A percentile compares a stretch with the other conserved stretches of the same genome.
Conservation (phyloP, 2,113 vertebrate genomes). For the Triplophysa siluroides region DNA sequence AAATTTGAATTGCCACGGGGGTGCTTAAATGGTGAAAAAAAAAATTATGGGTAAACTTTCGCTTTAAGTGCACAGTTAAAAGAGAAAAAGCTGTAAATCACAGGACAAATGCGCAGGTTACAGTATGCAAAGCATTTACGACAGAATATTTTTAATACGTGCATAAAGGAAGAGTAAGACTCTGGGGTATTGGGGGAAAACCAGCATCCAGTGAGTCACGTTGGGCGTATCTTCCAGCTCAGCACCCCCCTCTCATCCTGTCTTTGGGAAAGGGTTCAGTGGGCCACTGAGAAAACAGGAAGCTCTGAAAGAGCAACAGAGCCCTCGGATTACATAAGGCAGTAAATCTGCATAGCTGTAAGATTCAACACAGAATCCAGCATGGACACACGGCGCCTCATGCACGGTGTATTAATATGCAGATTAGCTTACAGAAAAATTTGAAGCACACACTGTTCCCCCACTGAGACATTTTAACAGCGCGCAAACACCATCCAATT, state of each 20-base stretch:
- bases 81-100: not conserved
- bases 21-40: too few relatives aligned
- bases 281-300: constrained; percentile 54
- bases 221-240: constrained; percentile 30
- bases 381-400: not conserved
- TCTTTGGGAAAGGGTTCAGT: constrained; percentile 40
- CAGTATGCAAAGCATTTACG: not conserved
- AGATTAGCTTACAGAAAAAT: not conserved
- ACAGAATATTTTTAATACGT: not conserved
- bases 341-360: constrained; percentile 66
- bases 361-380: constrained; percentile 15
- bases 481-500: not conserved
- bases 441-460: constrained; percentile 4
- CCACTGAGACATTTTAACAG: not conserved
- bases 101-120: not conserved
- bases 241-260: constrained; percentile 38
- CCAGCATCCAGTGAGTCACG: constrained; percentile 3
- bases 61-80: too few relatives aligned
- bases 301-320: constrained; percentile 30
- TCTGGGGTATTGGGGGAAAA: constrained; percentile 11
- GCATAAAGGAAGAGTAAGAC: constrained; percentile 15
- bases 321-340: constrained; percentile 68
- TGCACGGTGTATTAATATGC: constrained; percentile 4
- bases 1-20: too few relatives aligned
- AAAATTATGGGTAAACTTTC: too few relatives aligned